Evolutionary conservation across 1,140 invertebrate species (phyloP), one percentile per base, ranked within the genome.

Genomic region (Drosophila paulistorum): DNA sequence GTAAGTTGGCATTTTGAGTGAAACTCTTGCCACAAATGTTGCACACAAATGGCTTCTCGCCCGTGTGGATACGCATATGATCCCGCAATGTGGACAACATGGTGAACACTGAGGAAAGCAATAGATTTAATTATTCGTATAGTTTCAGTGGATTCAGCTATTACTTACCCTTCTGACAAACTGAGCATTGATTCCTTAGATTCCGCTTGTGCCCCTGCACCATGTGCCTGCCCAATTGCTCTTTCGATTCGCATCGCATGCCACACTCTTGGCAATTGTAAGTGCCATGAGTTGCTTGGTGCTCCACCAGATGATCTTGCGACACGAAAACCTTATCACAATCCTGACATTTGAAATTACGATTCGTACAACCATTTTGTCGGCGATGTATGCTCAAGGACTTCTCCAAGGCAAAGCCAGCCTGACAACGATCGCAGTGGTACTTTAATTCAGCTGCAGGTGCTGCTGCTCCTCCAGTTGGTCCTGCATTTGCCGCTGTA

Each of bases 1-100:
- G 92, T 14, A 94, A 77, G 83, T 94, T 94, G 5, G 93, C 94
- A 69, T 94, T 94, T 71, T 94, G 94, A 14, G 92, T 94, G 35
- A 93, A 93, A 30, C 90, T 90, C 62, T 92, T 92, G 3, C 87
- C 89, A 58, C 92, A 93, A 14, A 92, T 87, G 2, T 90, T 83
- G 69, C 92, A 93, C 1, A 92, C 64, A 57, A 91, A 93, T 4
- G 92, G 92, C 63, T 92, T 92, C 57, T 93, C 92, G 0, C 92
- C 92, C 5, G 90, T 93, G 35, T 93, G 92, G 33, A 92, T 92
- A 48, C 92, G 85, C 73, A 93, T 76, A 45, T 93, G 92, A 69
- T 94, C 94, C 0, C 92, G 93, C 55, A 94, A 77, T 0, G 94
- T 93, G 0, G 93, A 94, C 17, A 93, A 65, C 92, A 94, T 93